Base-by-base conservation (phyloP, 2,113 vertebrate genomes). In the Pyxicephalus adspersus region DNA sequence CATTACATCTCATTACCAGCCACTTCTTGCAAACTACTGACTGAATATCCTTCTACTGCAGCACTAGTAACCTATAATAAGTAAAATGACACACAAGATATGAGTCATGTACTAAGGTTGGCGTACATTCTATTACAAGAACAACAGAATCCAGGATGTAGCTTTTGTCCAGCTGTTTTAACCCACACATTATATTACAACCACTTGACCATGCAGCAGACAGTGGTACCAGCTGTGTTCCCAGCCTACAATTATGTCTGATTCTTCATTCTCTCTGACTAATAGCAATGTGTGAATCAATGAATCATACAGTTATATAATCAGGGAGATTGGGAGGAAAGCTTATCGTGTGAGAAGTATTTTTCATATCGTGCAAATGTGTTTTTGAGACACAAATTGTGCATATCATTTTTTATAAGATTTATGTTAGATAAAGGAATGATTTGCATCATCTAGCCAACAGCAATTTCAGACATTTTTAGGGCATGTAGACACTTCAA, bases 251-350 rank as follows among this genome's bases (percentile, higher is more conserved):
- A 76, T 76, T 76, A 64, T 50, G 74, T 76, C 34, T 51, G 18
- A 51, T 76, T 51, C 38, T 64, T 51, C 66, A 68, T 68, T 68
- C 19, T 23, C 28, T 45, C 23, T 74, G 72, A 74, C 72, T 57
- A 74, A 34, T 60, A 51, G 66, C 66, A 51, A 45, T 23, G 51
- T 51, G 22, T 18, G 66, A 20, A 25, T 38, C 38, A 51, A 68
- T 68, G 66, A 68, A 68, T 68, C 38, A 68, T 68, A 68, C 15
- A 51, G 66, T 68, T 68, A 68, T 68, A 51, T 51, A 68, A 68
- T 28, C 29, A n/a, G 8, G 64, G 28, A 65, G 66, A 45, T 22
- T 26, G 66, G 3, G 17, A 45, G 23, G 50, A 66, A 23, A n/a
- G 18, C 65, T 22, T 66, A 45, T 66, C 45, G 31, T 38, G 31